Evolutionary conservation across 1,140 invertebrate genomes (phyloP), one percentile per base, ranked within the genome.

Genomic region (Patella vulgata): DNA sequence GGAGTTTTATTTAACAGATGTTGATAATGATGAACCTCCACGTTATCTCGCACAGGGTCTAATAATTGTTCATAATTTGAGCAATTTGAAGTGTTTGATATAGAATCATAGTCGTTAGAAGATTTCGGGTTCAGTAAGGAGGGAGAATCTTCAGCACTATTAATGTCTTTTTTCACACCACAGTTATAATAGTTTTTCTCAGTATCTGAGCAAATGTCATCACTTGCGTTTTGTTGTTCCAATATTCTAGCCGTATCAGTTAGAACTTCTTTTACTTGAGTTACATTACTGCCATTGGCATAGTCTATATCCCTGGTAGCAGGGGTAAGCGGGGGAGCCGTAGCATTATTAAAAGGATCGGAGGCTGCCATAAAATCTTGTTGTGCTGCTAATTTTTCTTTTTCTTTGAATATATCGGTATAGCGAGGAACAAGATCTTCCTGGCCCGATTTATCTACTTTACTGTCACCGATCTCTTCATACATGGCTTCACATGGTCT

Each of bases 391-490:
- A n/a, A n/a, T n/a, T n/a, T n/a, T n/a, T n/a, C n/a, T 33, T 54
- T 54, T 14, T 54, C 33, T 21, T 21, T 54, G 47, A 70, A 70
- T 31, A 70, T 54, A 42, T 70, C 68, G 6, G 68, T 63, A 43
- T 70, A 70, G 23, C 68, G 44, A 39, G 68, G 68, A 43, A 65
- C 39, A 12, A 52, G 31, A 23, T 40, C 36, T 30, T 33, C 9
- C 11, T 54, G 6, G 14, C n/a, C 27, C 3, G 33, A 5, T 8
- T 12, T 19, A 2, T 23, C 21, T 23, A 12, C 19, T n/a, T 54
- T 54, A 23, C 33, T 39, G 56, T 70, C 63, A 21, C 44, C 48
- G 17, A 70, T 70, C 21, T 70, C 68, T 2, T 63, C 68, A 46
- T 70, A 70, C 33, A 55, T 63, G 1, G 63, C 55, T 31, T 70